Conservation (phyloP, 1,140 invertebrate species). For the Listronotus oregonensis region DNA sequence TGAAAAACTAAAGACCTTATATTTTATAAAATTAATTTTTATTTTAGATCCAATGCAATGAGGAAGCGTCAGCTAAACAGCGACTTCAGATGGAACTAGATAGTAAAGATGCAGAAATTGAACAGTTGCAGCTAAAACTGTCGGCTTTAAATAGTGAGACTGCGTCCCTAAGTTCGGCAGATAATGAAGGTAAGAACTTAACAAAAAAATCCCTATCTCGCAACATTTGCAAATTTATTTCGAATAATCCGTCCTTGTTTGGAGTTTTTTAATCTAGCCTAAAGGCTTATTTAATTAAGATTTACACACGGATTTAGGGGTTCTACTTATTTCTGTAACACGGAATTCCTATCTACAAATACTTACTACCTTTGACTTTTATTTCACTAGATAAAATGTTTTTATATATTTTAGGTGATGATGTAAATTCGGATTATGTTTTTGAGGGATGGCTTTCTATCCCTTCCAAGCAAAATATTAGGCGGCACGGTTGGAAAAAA, state of each 20-base stretch:
- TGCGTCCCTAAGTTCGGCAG: conserved; percentile 86
- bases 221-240: too few relatives aligned
- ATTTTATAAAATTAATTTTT: too few relatives aligned
- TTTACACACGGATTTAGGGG: too few relatives aligned
- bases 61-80: conserved; percentile 72
- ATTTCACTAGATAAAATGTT: neutral
- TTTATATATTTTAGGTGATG: conserved; percentile 60
- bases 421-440: conserved; percentile 66
- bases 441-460: conserved; percentile 96
- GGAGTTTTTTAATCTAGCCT: neutral
- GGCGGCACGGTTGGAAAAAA: conserved; percentile 94
- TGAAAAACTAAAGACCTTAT: too few relatives aligned
- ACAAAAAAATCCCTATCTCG: neutral
- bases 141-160: conserved; percentile 81
- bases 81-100: conserved; percentile 94
- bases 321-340: too few relatives aligned
- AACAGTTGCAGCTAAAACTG: conserved; percentile 85
- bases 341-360: too few relatives aligned
- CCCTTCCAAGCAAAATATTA: conserved; percentile 94
- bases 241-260: too few relatives aligned
- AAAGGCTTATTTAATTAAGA: too few relatives aligned
- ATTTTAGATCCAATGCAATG: conserved; percentile 60
- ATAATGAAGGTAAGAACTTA: conserved; percentile 66
- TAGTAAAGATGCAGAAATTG: conserved; percentile 94
- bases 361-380: neutral